Percentiles rank a stretch among this genome's conserved stretches.
These are phyloP conservation scores for Thinocorus orbignyianus DNA, from an alignment of 2,113 vertebrate genomes.

Conservation along the genomic window DNA sequence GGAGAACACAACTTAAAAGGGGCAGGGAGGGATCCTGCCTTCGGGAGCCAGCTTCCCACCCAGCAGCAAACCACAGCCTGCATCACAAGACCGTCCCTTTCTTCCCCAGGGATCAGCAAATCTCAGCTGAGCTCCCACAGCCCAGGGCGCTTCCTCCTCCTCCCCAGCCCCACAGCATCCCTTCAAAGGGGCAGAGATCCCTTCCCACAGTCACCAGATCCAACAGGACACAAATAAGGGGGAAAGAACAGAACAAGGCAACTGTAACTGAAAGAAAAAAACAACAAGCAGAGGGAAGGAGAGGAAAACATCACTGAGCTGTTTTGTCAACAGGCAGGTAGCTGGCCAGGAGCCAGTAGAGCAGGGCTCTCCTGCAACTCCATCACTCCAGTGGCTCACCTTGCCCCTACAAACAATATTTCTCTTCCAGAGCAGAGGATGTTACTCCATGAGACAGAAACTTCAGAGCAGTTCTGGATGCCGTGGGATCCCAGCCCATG, in stretches of 20 bases:
- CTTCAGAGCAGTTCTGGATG: accelerated
- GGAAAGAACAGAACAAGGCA: not conserved
- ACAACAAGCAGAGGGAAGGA: not conserved
- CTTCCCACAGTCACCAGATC: not conserved
- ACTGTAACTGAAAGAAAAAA: not conserved
- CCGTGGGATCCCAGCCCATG: accelerated
- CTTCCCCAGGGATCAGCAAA: not conserved
- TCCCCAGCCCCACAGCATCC: not conserved
- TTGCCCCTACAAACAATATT: not conserved
- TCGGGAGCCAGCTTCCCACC: not conserved
- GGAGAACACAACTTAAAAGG: not conserved
- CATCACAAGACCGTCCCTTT: not conserved
- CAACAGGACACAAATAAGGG: accelerated
- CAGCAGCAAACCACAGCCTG: not conserved
- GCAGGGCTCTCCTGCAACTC: not conserved
- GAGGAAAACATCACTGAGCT: not conserved
- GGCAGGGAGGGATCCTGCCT: not conserved
- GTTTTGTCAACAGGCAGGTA: not conserved
- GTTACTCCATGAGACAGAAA: not conserved
- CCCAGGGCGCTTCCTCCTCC: not conserved
- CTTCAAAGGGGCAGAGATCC: not conserved
- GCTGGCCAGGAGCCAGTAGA: not conserved
- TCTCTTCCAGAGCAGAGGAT: not conserved
- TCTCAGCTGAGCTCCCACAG: not conserved
- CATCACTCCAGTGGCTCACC: not conserved